Base-by-base conservation (phyloP, 2,113 vertebrate species). In the Spea bombifrons region DNA sequence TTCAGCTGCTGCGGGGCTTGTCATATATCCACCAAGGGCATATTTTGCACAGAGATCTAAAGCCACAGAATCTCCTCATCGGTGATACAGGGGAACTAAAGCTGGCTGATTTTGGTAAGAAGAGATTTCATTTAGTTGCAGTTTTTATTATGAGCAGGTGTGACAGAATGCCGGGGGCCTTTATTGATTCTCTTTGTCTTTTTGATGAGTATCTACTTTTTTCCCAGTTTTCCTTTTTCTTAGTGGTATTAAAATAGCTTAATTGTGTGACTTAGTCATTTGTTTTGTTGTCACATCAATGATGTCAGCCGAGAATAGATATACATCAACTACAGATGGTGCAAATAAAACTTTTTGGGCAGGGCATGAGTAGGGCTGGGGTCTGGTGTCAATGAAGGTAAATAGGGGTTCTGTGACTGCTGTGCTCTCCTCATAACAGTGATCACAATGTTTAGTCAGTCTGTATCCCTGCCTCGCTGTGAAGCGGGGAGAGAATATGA, bases 11-110 rank as follows among this genome's bases (percentile, higher is more conserved):
- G 90, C 90, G 96, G 89, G 97, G 96, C 81, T 89, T 98, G 89
- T 96, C 96, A 84, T 98, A 98, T 87, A 97, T 95, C 90, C 97
- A 98, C 90, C 97, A 98, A 89, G 94, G 95, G 84, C 96, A 96
- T 89, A 98, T 98, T 89, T 92, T 98, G 86, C 97, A 98, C 92
- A 92, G 96, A 65, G 96, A 98, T 92, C 94, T 98, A 88, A 98
- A 98, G 86, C 96, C 96, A 75, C 96, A 98, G 88, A 98, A 98
- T 87, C 94, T 98, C 87, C 96, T 98, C 83, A 98, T 98, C 92
- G 94, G 96, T 82, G 96, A 98, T 91, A 96, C 92, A 30, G 97
- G 97, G 85, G 96, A 98, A 88, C 93, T 98, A 84, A 98, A 98
- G 92, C 94, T 98, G 65, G 96, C 96, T 84, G 97, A 98, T 91